Evolutionary conservation across 1,140 invertebrate species (phyloP), one percentile per base, ranked within the genome.

Genomic region (Phortica variegata): DNA sequence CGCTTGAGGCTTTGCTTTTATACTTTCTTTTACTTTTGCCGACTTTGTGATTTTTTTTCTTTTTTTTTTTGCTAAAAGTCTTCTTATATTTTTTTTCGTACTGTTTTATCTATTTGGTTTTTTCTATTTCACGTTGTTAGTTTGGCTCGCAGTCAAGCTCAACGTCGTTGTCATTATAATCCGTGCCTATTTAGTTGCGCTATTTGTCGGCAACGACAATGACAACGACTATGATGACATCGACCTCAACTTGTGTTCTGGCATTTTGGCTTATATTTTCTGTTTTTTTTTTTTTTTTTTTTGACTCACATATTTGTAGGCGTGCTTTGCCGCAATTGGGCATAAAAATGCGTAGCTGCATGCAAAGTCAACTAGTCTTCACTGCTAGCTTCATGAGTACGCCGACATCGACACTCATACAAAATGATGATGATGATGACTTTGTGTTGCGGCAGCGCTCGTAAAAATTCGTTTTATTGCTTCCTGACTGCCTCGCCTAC

Each of bases 401-500:
- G n/a, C n/a, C n/a, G n/a, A n/a, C n/a, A n/a, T n/a, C n/a, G n/a
- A n/a, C n/a, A n/a, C n/a, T n/a, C n/a, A n/a, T n/a, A n/a, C n/a
- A n/a, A 6, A 10, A 26, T 26, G 23, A 10, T 10, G 23, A 26
- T 26, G 23, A 26, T 10, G 23, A 6, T 26, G 23, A 26, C 23
- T 26, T 26, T 26, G 23, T 6, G 23, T 5, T 6, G 23, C 60
- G 63, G 48, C 21, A 53, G 46, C 49, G 31, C 34, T 63, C 63
- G 61, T 68, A 68, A 68, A 68, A 68, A 68, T 68, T 58, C 63
- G 60, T 68, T 68, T 68, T 68, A 68, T 68, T 68, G 60, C 63
- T 26, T 26, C 54, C 54, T n/a, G 47, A 48, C 51, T 65, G 62
- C 60, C 61, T 50, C 58, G 53, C 60, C 60, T 52, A 56, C 62